Percentiles rank a stretch among this genome's conserved stretches.
Evolutionary conservation across 2,888 invertebrate genomes (phyloP).

Genomic region (Caenorhabditis sulstoni): DNA sequence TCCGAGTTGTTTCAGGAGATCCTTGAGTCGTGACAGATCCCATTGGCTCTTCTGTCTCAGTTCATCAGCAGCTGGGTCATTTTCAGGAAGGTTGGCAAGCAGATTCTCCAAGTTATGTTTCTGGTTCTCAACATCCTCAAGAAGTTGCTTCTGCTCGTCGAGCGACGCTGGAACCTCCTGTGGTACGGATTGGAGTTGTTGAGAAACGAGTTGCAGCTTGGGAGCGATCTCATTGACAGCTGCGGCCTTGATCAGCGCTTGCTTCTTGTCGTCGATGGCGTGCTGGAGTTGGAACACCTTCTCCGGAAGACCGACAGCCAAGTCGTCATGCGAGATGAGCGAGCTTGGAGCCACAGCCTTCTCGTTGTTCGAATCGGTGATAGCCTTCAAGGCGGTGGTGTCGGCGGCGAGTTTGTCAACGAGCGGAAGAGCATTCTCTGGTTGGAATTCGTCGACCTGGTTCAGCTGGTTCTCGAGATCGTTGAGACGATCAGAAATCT

Average conservation of each 20-base stretch:
- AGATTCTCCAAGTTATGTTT: slow-evolving; percentile 63
- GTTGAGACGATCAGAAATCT: slow-evolving; percentile 35
- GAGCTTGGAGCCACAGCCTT: slow-evolving; percentile 45
- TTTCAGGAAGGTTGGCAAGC: slow-evolving; percentile 57
- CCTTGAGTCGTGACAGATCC: slow-evolving; percentile 68
- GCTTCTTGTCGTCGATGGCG: slow-evolving; percentile 52
- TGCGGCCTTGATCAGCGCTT: slow-evolving; percentile 57
- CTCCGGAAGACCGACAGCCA: slow-evolving; percentile 47
- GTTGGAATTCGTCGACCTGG: slow-evolving; percentile 47
- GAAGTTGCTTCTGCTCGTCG: slow-evolving; percentile 62
- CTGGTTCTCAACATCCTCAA: slow-evolving; percentile 64
- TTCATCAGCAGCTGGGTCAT: slow-evolving; percentile 62
- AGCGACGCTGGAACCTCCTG: slow-evolving; percentile 52
- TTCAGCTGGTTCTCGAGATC: slow-evolving; percentile 34
- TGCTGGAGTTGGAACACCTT: slow-evolving; percentile 48
- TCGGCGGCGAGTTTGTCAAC: slow-evolving; percentile 55
- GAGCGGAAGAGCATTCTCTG: slow-evolving; percentile 50
- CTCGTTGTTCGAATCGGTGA: slow-evolving; percentile 49
- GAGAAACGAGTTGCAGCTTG: slow-evolving; percentile 58
- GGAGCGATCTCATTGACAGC: slow-evolving; percentile 62
- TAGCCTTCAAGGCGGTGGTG: slow-evolving; percentile 35
- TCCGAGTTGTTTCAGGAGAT: slow-evolving; percentile 63
- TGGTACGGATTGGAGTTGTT: slow-evolving; percentile 60
- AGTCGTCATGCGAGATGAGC: slow-evolving; percentile 55
- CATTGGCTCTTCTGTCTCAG: slow-evolving; percentile 65